These are phyloP conservation scores for Camponotus pennsylvanicus DNA, from an alignment of 1,140 invertebrate species.

Conservation along the genomic window DNA sequence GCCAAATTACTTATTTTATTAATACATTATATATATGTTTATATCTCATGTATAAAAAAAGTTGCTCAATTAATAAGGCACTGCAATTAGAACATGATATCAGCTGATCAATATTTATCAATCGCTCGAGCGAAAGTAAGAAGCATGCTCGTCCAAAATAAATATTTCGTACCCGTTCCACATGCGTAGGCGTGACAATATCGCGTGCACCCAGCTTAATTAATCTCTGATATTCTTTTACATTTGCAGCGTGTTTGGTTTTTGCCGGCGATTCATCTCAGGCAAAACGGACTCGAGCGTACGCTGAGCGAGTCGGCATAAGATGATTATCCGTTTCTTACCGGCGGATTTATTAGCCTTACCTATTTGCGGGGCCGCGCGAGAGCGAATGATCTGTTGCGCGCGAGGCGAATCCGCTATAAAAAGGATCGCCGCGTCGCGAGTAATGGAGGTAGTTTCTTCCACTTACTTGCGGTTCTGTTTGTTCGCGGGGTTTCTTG, in stretches of 20 bases:
- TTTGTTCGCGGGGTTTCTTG: slow-evolving; percentile 54
- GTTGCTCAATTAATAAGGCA: not conserved
- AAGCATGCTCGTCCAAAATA: not conserved
- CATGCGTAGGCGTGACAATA: slow-evolving; percentile 23
- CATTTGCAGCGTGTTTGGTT: slow-evolving; percentile 13
- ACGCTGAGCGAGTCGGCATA: slow-evolving; percentile 51
- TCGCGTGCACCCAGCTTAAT: slow-evolving; percentile 42
- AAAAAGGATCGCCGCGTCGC: slow-evolving; percentile 56
- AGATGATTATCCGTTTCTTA: slow-evolving; percentile 67
- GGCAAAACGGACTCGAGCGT: not conserved
- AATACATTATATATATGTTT: no score
- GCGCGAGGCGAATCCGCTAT: slow-evolving; percentile 38
- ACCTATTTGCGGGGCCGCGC: slow-evolving; percentile 33
- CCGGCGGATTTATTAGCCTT: slow-evolving; percentile 69
- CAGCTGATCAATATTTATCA: slow-evolving; percentile 32
- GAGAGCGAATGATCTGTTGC: slow-evolving; percentile 22
- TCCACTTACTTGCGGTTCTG: slow-evolving; percentile 47
- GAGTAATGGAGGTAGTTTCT: slow-evolving; percentile 58
- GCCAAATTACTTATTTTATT: no score
- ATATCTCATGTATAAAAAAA: slow-evolving; percentile 9
- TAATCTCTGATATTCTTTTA: slow-evolving; percentile 59
- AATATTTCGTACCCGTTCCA: slow-evolving; percentile 28
- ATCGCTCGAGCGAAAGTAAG: slow-evolving; percentile 19
- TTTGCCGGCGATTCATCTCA: slow-evolving; percentile 33
- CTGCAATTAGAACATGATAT: slow-evolving; percentile 2